Percentiles rank a stretch among this genome's conserved stretches.
These are phyloP conservation scores for Nothoprocta perdicaria DNA, from an alignment of 2,113 vertebrate genomes.

Conservation along the genomic window DNA sequence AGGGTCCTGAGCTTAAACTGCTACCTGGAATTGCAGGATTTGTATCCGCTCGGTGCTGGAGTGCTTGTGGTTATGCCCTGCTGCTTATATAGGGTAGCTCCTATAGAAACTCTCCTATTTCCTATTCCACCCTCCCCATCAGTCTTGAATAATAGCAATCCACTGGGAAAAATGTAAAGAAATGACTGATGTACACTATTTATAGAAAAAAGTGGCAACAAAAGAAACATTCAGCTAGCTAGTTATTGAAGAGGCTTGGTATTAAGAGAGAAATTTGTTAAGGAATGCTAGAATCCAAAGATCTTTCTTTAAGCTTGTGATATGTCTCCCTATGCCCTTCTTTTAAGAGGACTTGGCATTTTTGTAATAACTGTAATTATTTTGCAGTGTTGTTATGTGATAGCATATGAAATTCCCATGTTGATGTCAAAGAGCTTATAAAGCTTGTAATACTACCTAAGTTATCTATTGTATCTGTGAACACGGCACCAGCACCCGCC, in stretches of 20 bases:
- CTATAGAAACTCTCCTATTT: background rate
- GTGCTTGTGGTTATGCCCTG: background rate
- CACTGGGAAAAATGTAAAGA: background rate
- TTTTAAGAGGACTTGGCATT: background rate
- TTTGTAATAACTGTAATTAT: background rate
- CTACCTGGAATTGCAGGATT: background rate
- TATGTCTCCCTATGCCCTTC: accelerated
- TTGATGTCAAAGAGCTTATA: background rate
- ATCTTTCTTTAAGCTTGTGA: background rate
- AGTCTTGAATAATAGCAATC: background rate
- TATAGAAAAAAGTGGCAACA: background rate
- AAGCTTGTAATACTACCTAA: background rate
- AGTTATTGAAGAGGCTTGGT: background rate
- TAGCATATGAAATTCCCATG: background rate
- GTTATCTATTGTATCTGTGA: background rate
- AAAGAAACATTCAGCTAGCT: background rate
- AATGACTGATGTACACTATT: background rate
- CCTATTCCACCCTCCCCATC: background rate
- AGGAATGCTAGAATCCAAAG: background rate
- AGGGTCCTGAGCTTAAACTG: background rate
- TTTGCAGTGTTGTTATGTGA: background rate
- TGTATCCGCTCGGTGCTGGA: background rate
- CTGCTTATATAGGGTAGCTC: background rate
- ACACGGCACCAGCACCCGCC: background rate
- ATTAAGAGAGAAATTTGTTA: background rate